These are phyloP conservation scores for Pantala flavescens DNA, from an alignment of 1,140 invertebrate genomes.

Conservation along the genomic window DNA sequence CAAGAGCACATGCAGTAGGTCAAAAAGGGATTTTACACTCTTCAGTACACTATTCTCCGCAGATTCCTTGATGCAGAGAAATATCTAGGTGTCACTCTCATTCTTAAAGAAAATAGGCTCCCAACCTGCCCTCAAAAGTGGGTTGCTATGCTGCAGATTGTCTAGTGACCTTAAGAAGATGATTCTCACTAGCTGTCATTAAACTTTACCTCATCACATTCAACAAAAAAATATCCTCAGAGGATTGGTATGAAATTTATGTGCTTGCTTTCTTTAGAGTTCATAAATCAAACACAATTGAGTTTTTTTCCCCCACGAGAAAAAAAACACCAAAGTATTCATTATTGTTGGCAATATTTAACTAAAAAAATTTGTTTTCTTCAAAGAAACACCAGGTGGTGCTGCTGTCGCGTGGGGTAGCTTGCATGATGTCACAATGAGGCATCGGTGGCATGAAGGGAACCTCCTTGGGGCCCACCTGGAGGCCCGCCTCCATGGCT, in stretches of 20 bases:
- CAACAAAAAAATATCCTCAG: conserved; percentile 6
- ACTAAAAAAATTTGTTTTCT: conserved; percentile 7
- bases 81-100: conserved; percentile 1
- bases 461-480: neutral
- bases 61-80: neutral
- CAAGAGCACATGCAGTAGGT: conserved; percentile 4
- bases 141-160: neutral
- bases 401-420: conserved; percentile 22
- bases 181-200: conserved; percentile 9
- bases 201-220: conserved; percentile 5
- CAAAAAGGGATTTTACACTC: neutral
- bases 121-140: neutral
- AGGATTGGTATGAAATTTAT: conserved; percentile 10
- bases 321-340: neutral
- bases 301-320: neutral
- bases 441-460: conserved; percentile 11
- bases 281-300: neutral
- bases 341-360: neutral
- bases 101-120: conserved; percentile 6
- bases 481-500: neutral
- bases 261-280: conserved; percentile 6
- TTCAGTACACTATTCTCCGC: neutral
- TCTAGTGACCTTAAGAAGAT: neutral
- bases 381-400: conserved; percentile 23
- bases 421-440: conserved; percentile 23